Evolutionary conservation across 2,113 vertebrate genomes (phyloP).

Genomic region (Tylochromis polylepis): DNA sequence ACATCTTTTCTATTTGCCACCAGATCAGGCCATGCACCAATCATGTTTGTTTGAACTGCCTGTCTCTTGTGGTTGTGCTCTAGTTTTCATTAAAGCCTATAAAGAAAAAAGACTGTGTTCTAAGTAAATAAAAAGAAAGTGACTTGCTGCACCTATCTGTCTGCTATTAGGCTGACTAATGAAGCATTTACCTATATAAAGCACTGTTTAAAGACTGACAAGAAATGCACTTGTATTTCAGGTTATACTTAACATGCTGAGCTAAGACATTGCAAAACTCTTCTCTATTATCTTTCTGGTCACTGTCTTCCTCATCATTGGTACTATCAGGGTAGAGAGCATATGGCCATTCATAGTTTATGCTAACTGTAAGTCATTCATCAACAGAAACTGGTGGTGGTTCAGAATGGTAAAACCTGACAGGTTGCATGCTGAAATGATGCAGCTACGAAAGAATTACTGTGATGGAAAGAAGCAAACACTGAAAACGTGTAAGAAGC

Average conservation of each 20-base stretch:
- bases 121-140: background rate
- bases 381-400: constrained; percentile 5
- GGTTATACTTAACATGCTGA: background rate
- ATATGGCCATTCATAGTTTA: background rate
- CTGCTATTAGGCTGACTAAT: background rate
- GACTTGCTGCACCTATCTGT: background rate
- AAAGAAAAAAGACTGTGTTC: background rate
- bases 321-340: background rate
- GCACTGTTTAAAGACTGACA: background rate
- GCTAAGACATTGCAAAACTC: background rate
- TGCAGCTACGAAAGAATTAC: background rate
- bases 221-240: background rate
- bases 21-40: background rate
- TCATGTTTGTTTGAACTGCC: background rate
- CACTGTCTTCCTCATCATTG: background rate
- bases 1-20: background rate
- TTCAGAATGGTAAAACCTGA: constrained; percentile 25
- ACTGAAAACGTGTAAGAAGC: background rate
- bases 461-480: background rate
- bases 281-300: background rate
- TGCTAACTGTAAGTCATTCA: too few species aligned
- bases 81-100: background rate
- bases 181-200: background rate
- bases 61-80: background rate
- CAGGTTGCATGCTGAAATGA: background rate